These are phyloP conservation scores for Serinus canaria DNA, from an alignment of 2,113 vertebrate genomes.

Conservation along the genomic window DNA sequence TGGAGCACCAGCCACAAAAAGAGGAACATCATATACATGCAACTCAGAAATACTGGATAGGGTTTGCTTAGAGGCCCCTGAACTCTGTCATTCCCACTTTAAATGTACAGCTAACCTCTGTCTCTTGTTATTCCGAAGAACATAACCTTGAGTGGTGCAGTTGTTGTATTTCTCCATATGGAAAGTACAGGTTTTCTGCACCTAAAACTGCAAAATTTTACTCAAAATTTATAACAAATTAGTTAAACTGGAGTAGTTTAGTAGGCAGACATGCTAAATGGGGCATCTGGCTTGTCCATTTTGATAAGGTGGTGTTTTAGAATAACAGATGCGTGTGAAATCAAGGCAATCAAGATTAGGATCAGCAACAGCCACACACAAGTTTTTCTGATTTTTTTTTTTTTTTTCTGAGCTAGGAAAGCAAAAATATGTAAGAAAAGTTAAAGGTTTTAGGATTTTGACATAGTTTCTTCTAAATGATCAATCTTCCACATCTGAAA, in stretches of 20 bases:
- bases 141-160: not conserved
- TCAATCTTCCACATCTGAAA: not conserved
- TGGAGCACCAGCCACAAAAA: not conserved
- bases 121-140: not conserved
- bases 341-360: not conserved
- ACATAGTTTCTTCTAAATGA: not conserved
- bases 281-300: not conserved
- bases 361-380: not conserved
- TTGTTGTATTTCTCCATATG: not conserved
- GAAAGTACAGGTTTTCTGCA: not conserved
- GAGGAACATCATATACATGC: not conserved
- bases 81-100: not conserved
- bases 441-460: not conserved
- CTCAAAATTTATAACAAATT: not conserved
- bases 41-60: not conserved
- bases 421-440: not conserved
- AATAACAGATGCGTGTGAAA: not conserved
- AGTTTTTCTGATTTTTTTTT: not conserved
- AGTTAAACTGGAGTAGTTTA: not conserved
- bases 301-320: not conserved
- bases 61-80: not conserved
- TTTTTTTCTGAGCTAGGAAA: not conserved
- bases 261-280: not conserved
- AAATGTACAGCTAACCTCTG: not conserved
- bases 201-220: not conserved